Percentiles rank a stretch among this genome's conserved stretches.
These are phyloP conservation scores for Calonectris borealis DNA, from an alignment of 2,113 vertebrate genomes.

Conservation along the genomic window DNA sequence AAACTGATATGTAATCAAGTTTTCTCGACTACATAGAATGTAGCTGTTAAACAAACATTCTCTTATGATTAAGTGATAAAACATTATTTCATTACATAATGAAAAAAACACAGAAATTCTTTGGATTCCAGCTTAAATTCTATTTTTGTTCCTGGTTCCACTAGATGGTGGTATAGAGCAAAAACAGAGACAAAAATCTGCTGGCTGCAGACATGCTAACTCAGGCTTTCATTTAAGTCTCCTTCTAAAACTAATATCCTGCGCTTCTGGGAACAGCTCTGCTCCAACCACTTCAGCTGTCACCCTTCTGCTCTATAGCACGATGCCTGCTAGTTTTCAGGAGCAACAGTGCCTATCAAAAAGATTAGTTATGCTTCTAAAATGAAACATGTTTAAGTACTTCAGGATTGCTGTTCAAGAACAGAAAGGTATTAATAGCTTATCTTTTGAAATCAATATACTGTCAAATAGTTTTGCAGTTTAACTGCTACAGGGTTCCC, in stretches of 20 bases:
- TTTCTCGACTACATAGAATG: background rate
- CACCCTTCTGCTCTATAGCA: background rate
- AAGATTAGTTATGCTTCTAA: background rate
- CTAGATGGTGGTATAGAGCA: constrained; percentile 19
- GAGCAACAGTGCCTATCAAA: background rate
- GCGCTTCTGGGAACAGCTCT: background rate
- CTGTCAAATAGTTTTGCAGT: background rate
- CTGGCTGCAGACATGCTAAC: background rate
- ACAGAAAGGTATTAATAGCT: background rate
- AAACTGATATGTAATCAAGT: background rate
- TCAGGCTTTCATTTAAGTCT: background rate
- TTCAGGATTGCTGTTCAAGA: background rate
- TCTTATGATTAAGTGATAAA: background rate
- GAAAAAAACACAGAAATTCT: background rate
- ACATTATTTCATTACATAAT: background rate
- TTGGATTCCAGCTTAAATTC: background rate
- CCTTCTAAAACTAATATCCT: background rate
- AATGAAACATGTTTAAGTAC: background rate
- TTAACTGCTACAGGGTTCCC: background rate
- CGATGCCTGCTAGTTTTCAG: background rate
- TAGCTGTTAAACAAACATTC: background rate
- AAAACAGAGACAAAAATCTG: background rate
- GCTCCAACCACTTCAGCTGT: background rate
- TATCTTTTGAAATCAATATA: background rate
- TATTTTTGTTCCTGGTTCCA: background rate